Evolutionary conservation across 2,888 invertebrate genomes (phyloP), one percentile per base, ranked within the genome.

Genomic region (Ichneumoninae sp.): DNA sequence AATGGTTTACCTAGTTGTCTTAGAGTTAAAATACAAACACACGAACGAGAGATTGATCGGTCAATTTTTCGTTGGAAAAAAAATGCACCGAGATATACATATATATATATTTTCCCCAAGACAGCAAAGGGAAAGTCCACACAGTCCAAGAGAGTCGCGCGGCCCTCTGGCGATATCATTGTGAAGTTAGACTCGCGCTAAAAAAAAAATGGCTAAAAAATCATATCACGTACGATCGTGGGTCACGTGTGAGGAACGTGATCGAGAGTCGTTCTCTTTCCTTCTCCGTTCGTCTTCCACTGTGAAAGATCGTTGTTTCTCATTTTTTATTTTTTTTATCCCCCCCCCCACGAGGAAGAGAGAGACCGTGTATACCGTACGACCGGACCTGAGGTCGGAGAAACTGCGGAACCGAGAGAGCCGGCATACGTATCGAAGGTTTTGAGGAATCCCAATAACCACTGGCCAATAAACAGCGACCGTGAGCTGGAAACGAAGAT

Each of bases 171-270:
- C 33, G 63, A n/a, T 33, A 63, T 63, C n/a, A 30, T 63, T 26
- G 26, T 33, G 63, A 33, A 30, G 57, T 57, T 16, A 10, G 13
- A 33, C 30, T 63, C 63, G 26, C 30, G 26, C 16, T 33, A 6
- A 47, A 66, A 71, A 57, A 57, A 71, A 68, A 76, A 79, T 44
- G 22, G 22, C 22, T 47, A 65, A 83, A 87, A 87, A 89, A 88
- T 86, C 86, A 80, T 86, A 83, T 89, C 88, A 88, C 88, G 89
- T 89, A 87, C 81, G 82, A 80, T 60, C 60, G 78, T 66, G 83
- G 86, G 88, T 90, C 88, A 89, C 89, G 88, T 87, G 86, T 88
- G 85, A 89, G 85, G 87, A 74, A 86, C 86, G 86, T 87, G 88
- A 81, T 76, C 70, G 68, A 30, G 63, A 76, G 60, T 79, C 81